phyloP scores from a whole-genome alignment of 2,888 invertebrate genomes.

The Saturnia pavonia region DNA sequence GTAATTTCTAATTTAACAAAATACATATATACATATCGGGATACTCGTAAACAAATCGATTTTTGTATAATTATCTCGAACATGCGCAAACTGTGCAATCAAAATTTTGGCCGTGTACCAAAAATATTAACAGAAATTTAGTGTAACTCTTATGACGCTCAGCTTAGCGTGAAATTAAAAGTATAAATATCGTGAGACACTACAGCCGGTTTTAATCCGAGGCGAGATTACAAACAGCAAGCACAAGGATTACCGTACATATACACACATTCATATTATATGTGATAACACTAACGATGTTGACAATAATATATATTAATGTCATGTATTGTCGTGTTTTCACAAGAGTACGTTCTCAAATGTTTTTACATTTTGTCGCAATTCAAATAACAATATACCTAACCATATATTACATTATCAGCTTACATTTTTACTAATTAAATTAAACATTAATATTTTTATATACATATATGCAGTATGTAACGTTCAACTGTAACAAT shows the following conservation, averaged over 20 bases:
- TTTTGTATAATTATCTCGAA: constrained; percentile 13
- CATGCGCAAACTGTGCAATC: constrained; percentile 29
- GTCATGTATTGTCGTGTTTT: not conserved
- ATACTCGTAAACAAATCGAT: not conserved
- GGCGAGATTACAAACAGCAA: constrained; percentile 43
- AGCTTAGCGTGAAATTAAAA: constrained; percentile 63
- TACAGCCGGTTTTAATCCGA: constrained; percentile 55
- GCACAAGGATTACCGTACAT: constrained; percentile 37
- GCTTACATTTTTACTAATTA: too few relatives aligned
- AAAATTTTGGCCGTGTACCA: constrained; percentile 46
- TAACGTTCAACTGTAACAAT: too few relatives aligned
- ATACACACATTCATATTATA: constrained; percentile 34
- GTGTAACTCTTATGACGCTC: constrained; percentile 49
- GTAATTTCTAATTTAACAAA: not conserved
- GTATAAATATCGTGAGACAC: constrained; percentile 66
- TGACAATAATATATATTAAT: constrained; percentile 5
- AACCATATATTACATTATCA: too few relatives aligned
- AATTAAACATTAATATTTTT: too few relatives aligned
- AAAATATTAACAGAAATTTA: constrained; percentile 49
- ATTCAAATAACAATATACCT: not conserved
- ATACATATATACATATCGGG: not conserved
- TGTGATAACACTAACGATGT: constrained; percentile 1
- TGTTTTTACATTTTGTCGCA: not conserved
- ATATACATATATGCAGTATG: too few relatives aligned
- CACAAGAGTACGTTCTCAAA: not conserved